phyloP scores from a whole-genome alignment of 2,113 vertebrate genomes.

The Australoheros scitulus region DNA sequence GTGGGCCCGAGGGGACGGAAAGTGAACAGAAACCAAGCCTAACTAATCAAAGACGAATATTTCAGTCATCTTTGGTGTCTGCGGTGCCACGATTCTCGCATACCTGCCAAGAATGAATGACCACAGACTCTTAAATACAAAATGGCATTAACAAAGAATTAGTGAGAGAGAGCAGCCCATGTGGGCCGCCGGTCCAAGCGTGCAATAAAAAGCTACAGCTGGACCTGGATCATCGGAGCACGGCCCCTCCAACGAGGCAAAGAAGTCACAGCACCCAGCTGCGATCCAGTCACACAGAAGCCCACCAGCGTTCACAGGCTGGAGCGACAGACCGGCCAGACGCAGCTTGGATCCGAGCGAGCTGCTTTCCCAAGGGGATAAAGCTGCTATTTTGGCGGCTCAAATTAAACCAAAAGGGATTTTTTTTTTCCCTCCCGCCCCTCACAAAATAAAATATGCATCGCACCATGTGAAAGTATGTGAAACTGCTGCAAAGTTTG shows the following conservation, averaged over 20 bases:
- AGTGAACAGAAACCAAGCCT: constrained; percentile 13
- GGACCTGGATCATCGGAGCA: not conserved
- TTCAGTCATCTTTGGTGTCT: constrained; percentile 27
- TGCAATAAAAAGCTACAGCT: not conserved
- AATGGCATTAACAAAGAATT: constrained; percentile 37
- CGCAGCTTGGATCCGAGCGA: not conserved
- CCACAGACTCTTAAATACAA: constrained; percentile 20
- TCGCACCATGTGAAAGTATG: not conserved
- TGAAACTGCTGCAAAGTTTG: not conserved
- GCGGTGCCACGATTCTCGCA: not conserved
- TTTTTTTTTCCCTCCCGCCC: not conserved
- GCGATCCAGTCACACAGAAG: not conserved
- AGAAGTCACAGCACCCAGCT: constrained; percentile 13
- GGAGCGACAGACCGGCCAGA: not conserved
- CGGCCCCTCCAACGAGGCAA: not conserved
- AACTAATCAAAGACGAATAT: constrained; percentile 27
- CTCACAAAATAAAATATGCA: constrained; percentile 15
- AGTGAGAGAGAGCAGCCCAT: constrained; percentile 6
- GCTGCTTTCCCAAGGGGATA: not conserved
- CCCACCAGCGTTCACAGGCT: not conserved
- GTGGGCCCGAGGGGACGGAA: not conserved
- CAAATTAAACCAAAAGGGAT: constrained; percentile 6
- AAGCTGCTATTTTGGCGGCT: not conserved
- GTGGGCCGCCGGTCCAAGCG: not conserved
- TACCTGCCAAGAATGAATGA: constrained; percentile 31